Percentiles rank a stretch among this genome's conserved stretches.
Conservation (phyloP, 2,888 invertebrate species). For the Drepanosiphum platanoidis region DNA sequence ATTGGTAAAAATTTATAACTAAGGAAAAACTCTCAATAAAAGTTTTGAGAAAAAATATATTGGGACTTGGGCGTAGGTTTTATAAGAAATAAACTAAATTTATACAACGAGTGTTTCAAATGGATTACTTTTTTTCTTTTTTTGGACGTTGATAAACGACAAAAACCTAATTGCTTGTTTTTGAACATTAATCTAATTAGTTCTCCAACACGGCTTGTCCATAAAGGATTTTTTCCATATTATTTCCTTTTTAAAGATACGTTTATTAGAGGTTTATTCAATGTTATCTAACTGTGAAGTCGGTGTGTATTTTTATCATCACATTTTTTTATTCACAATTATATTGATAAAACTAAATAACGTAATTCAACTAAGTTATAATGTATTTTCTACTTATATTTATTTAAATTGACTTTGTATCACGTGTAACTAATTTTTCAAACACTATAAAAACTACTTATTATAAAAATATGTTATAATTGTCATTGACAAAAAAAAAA, state of each 20-base stretch:
- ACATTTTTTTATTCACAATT: not conserved
- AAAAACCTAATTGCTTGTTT: constrained; percentile 27
- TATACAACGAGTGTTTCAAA: constrained; percentile 19
- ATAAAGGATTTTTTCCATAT: constrained; percentile 9
- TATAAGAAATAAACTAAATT: constrained; percentile 4
- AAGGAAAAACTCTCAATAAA: not conserved
- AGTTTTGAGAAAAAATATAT: not conserved
- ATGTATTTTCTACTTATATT: too few relatives aligned
- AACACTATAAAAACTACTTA: too few relatives aligned
- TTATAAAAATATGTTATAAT: too few relatives aligned
- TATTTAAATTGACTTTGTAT: too few relatives aligned
- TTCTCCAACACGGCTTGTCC: not conserved
- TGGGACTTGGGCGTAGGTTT: not conserved
- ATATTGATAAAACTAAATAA: not conserved
- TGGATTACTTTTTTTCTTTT: constrained; percentile 36
- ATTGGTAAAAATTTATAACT: not conserved
- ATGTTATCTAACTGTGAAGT: not conserved
- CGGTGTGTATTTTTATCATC: too few relatives aligned
- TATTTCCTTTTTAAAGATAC: not conserved
- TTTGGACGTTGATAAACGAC: constrained; percentile 30
- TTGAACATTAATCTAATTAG: constrained; percentile 29
- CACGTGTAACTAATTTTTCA: too few relatives aligned
- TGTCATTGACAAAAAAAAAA: too few relatives aligned
- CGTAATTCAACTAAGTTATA: not conserved
- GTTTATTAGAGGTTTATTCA: not conserved